Base-by-base conservation (phyloP, 2,113 vertebrate species). In the Brachypodius melanocephalos region DNA sequence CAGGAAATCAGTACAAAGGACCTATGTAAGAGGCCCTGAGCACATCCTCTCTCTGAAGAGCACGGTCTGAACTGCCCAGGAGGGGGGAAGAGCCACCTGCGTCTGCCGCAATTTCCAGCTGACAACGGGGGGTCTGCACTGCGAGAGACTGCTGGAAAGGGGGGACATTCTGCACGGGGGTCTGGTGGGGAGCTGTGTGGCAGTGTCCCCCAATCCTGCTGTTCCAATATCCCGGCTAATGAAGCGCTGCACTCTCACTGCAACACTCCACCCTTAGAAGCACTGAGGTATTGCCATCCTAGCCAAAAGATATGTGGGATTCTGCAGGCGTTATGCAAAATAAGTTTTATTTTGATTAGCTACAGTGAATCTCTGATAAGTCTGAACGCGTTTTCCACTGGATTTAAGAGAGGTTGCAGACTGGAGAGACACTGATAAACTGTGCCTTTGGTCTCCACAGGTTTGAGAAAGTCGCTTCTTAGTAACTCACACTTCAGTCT, bases 1-100 rank as follows among this genome's bases (percentile, higher is more conserved):
- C 98, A 90, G 98, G 98, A 95, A 98, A 97, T 90, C 98, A 98
- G 89, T 98, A 98, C 59, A 98, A 98, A 96, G 98, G 98, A 88
- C 98, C 98, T 7, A 98, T 98, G 98, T 98, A 78, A 95, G 69
- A 76, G 90, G 77, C 79, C 62, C 71, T 38, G 88, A 96, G 79
- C 76, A 69, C 69, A 17, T 36, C 75, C 68, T 29, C 68, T 85
- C 65, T 85, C 85, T 43, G 80, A 91, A 91, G 69, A 87, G 57
- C 68, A 82, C 12, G 26, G 38, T 59, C 69, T 67, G 90, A 92
- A 88, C 93, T 96, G 89, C 94, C 6, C 55, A 40, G 55, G 55
- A 73, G 73, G 93, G 40, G 92, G 42, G 71, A 82, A n/a, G 80
- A 81, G n/a, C 84, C 65, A 57, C 77, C 68, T 52, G 65, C 61